Percentiles rank a stretch among this genome's conserved stretches.
Evolutionary conservation across 2,888 invertebrate species (phyloP).

Genomic region (Stenurella melanura): DNA sequence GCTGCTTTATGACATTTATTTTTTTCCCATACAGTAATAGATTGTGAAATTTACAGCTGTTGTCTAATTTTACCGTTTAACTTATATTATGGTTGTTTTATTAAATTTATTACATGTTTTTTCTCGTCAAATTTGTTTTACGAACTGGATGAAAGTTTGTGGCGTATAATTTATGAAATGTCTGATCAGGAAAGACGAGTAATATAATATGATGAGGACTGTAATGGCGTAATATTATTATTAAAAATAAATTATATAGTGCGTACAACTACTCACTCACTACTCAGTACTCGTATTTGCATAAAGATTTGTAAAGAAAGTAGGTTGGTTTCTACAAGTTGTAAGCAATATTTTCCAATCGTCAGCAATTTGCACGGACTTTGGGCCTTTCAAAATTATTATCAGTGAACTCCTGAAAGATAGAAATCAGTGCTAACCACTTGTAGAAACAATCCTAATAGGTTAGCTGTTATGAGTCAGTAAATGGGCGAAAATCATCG

Average conservation of each 20-base stretch:
- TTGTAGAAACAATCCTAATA: no score
- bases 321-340: no score
- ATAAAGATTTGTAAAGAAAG: no score
- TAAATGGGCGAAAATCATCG: no score
- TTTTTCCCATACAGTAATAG: conserved; percentile 33
- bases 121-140: conserved; percentile 38
- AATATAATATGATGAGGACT: not conserved
- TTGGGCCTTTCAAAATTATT: no score
- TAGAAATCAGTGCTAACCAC: no score
- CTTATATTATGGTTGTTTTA: conserved; percentile 20
- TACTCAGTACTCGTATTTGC: no score
- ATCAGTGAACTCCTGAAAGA: no score
- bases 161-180: conserved; percentile 14
- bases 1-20: conserved; percentile 33
- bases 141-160: conserved; percentile 14
- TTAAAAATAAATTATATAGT: not conserved
- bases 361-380: no score
- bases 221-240: not conserved
- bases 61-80: conserved; percentile 38
- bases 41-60: conserved; percentile 43
- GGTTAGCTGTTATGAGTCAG: no score
- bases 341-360: no score
- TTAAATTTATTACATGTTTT: conserved; percentile 24
- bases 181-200: not conserved
- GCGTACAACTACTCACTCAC: not conserved